Conservation (phyloP, 2,797 vertebrate genomes). For the Sphaeramia orbicularis region DNA sequence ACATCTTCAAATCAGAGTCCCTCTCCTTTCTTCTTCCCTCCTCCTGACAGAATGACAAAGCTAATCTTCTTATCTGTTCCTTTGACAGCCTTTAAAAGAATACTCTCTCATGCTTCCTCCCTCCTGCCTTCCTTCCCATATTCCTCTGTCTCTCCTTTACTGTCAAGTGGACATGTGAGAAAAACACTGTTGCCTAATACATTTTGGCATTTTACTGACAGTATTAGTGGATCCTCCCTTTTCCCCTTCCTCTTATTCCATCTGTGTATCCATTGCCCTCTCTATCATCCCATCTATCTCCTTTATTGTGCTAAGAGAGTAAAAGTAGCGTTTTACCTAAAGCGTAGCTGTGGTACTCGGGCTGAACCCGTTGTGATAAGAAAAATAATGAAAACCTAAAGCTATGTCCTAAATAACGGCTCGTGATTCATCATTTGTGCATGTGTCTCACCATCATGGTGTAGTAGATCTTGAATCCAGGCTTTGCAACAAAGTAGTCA, state of each 20-base stretch:
- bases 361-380: conserved; percentile 28
- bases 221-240: conserved; percentile 20
- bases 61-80: conserved; percentile 71
- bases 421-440: conserved; percentile 20
- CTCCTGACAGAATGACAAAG: conserved; percentile 70
- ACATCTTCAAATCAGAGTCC: conserved; percentile 67
- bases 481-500: conserved; percentile 97
- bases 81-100: conserved; percentile 67
- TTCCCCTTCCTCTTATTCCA: conserved; percentile 19
- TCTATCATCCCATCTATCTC: conserved; percentile 21
- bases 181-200: conserved; percentile 46
- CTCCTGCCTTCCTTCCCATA: conserved; percentile 4
- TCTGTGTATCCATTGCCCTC: conserved; percentile 16
- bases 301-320: conserved; percentile 36
- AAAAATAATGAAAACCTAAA: conserved; percentile 21
- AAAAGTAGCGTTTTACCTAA: conserved; percentile 28
- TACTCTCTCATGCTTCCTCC: conserved; percentile 31
- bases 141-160: conserved; percentile 46
- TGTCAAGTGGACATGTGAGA: conserved; percentile 52
- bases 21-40: conserved; percentile 51
- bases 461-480: conserved; percentile 96
- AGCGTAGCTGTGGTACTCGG: conserved; percentile 22
- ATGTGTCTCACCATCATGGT: conserved; percentile 91
- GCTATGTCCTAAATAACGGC: conserved; percentile 23
- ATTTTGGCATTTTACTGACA: conserved; percentile 55